phyloP scores from a whole-genome alignment of 2,888 invertebrate genomes.

The Catocala fraxini region DNA sequence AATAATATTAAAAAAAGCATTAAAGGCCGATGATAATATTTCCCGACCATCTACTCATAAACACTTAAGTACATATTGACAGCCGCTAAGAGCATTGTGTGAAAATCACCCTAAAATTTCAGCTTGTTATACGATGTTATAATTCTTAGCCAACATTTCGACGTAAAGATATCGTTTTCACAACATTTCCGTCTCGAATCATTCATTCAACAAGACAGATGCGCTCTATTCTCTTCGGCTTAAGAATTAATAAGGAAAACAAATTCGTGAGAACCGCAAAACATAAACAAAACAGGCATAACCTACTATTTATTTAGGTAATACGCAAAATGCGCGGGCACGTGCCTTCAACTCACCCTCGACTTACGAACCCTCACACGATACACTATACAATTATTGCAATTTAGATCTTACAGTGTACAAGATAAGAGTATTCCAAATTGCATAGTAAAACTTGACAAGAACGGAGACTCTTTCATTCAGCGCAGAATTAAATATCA shows the following conservation, averaged over 20 bases:
- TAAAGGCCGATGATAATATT: too few species aligned
- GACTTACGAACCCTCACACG: constrained; percentile 48
- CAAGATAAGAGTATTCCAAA: constrained; percentile 29
- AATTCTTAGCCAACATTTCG: constrained; percentile 4
- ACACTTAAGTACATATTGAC: too few species aligned
- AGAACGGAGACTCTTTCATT: constrained; percentile 68
- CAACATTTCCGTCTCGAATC: constrained; percentile 12
- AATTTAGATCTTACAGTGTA: constrained; percentile 53
- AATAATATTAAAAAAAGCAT: too few species aligned
- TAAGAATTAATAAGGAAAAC: constrained; percentile 58
- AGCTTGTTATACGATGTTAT: background rate
- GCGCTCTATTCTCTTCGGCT: constrained; percentile 25
- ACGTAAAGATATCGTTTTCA: constrained; percentile 16
- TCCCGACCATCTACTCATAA: too few species aligned
- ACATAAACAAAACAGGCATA: constrained; percentile 67
- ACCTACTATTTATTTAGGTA: constrained; percentile 83
- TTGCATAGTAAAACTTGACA: constrained; percentile 28
- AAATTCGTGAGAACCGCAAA: constrained; percentile 77
- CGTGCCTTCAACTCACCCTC: constrained; percentile 72
- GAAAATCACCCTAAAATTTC: too few species aligned
- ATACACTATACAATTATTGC: constrained; percentile 25
- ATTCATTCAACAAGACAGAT: constrained; percentile 24
- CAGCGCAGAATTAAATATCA: constrained; percentile 83
- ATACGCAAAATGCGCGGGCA: constrained; percentile 83
- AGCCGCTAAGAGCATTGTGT: too few species aligned